Base-by-base conservation (phyloP, 2,797 vertebrate species). In the Hybognathus amarus region DNA sequence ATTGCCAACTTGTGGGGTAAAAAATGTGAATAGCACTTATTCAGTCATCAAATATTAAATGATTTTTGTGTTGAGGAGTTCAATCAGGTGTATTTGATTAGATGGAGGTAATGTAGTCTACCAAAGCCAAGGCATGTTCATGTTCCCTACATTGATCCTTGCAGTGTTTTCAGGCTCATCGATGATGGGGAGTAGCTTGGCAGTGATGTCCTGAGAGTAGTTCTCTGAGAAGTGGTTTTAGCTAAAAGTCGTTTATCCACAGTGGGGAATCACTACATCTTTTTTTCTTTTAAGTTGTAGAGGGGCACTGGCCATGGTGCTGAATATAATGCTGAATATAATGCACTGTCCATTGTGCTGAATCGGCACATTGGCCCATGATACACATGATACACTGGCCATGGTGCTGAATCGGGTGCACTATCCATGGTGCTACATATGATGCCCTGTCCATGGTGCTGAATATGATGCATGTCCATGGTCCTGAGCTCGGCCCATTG, bases 191-290 rank as follows among this genome's bases (percentile, higher is more conserved):
- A 40, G 54, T 27, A 59, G n/a, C 36, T 77, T 77, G 33, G 15
- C 9, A 1, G 36, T 27, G 47, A 6, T 47, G 33, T 54, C 11
- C 71, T 74, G 20, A 38, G 20, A 74, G 50, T 74, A 54, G 30
- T n/a, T 33, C 20, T 75, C 33, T 38, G n/a, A 59, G 24, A 61
- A 77, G n/a, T 76, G n/a, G 22, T 27, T 76, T 40, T 61, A 75
- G 15, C n/a, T 9, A 27, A 6, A 61, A 61, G 36, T 20, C 30
- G 11, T 74, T 76, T 42, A 27, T 42, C 36, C 36, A 61, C 13
- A 11, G 15, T 42, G 15, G 15, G 54, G 9, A 24, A 18, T n/a
- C 13, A 6, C 20, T 56, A 11, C 52, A 40, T 13, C 5, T 42
- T 40, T 61, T 38, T 56, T 56, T n/a, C 20, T 56, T 33, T 12